These are phyloP conservation scores for Noctua comes DNA, from an alignment of 2,888 invertebrate species.

Conservation along the genomic window DNA sequence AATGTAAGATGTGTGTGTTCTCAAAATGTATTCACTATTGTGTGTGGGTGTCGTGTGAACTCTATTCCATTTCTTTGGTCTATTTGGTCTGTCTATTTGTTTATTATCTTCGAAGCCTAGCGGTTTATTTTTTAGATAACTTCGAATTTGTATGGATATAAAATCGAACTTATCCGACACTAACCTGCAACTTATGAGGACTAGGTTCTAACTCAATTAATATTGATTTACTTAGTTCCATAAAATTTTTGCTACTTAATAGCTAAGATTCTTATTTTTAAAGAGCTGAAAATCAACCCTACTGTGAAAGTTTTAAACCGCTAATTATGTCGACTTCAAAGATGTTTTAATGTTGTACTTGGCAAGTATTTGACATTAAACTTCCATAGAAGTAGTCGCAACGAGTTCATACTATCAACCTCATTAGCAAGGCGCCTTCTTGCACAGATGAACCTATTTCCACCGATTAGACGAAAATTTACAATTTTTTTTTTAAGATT, in stretches of 20 bases:
- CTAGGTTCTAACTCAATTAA: neutral
- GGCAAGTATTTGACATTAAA: conserved; percentile 43
- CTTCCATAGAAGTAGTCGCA: conserved; percentile 26
- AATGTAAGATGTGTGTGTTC: too few species aligned
- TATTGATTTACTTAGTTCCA: neutral
- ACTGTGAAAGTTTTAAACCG: conserved; percentile 27
- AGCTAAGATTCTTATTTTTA: neutral
- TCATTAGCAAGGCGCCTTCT: conserved; percentile 1
- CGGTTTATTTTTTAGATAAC: neutral
- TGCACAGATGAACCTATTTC: conserved; percentile 4
- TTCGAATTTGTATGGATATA: neutral
- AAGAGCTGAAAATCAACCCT: conserved; percentile 24
- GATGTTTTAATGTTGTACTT: conserved; percentile 41
- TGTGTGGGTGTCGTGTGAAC: neutral
- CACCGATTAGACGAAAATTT: conserved; percentile 17
- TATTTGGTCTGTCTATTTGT: neutral
- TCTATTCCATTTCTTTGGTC: neutral
- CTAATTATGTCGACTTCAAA: conserved; percentile 32
- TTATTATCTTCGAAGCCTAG: neutral
- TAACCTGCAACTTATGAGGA: neutral
- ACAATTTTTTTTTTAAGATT: neutral
- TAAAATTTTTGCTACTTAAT: neutral
- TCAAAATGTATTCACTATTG: neutral
- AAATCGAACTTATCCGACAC: neutral
- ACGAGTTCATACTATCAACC: conserved; percentile 8